These are phyloP conservation scores for Nesogale talazaci DNA, from an alignment of 2,113 vertebrate genomes.

Conservation along the genomic window DNA sequence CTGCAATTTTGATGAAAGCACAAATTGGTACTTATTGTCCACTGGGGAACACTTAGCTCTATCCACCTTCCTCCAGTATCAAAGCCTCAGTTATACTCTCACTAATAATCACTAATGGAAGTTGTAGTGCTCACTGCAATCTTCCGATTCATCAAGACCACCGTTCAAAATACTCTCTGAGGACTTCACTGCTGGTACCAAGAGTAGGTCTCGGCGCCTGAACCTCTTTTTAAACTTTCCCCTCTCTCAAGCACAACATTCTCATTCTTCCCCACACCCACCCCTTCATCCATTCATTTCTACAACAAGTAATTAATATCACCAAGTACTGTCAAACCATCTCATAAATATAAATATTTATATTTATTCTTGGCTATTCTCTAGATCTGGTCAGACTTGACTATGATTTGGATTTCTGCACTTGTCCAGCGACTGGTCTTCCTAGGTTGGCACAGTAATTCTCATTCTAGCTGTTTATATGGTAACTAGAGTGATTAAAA, in stretches of 20 bases:
- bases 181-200: not conserved
- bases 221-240: constrained; percentile 10
- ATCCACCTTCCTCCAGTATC: not conserved
- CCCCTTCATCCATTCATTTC: not conserved
- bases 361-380: no score
- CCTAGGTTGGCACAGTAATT: rapidly evolving
- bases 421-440: no score
- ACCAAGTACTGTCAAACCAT: not conserved
- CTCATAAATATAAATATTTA: no score
- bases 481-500: no score
- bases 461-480: not conserved
- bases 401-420: not conserved
- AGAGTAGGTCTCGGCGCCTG: constrained; percentile 15
- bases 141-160: constrained; percentile 62
- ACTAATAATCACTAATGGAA: constrained; percentile 61
- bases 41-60: constrained; percentile 53
- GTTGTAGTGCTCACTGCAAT: not conserved
- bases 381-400: not conserved
- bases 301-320: not conserved
- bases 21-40: constrained; percentile 55
- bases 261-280: not conserved
- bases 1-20: constrained; percentile 56
- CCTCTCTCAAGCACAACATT: not conserved
- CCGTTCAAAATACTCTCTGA: constrained; percentile 8
- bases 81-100: not conserved